Base-by-base conservation (phyloP, 2,797 vertebrate genomes). In the Ceyx erithaca region DNA sequence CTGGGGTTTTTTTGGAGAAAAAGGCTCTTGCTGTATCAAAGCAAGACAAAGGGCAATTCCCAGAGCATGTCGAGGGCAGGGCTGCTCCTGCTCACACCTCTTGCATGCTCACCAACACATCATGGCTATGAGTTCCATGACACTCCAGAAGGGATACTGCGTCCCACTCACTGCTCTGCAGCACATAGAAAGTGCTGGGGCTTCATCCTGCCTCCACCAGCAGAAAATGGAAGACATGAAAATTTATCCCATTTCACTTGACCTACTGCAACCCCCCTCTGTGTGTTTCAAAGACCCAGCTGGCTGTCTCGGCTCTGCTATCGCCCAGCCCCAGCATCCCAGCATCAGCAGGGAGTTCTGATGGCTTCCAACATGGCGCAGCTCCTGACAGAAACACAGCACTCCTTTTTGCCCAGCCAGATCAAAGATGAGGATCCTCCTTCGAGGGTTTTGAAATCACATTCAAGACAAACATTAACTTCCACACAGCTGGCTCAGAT, bases 381-480 rank as follows among this genome's bases (percentile, higher is more conserved):
- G 61, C 31, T 51, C 84, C 72, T 61, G 17, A 4, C 52, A 48
- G 87, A 81, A 90, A 63, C 45, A 3, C 82, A 61, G 72, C 72
- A 4, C 72, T 77, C 61, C 66, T 49, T 51, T 41, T 80, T 93
- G 73, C 87, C 94, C 81, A 68, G 84, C 61, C 79, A 67, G 37
- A 82, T 59, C 90, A 82, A 71, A 91, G 91, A 19, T 3, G 18
- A 6, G 62, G 72, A 87, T 70, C 76, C 76, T 90, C 68, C 92
- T 86, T 48, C 58, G 18, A 76, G 70, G 73, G 59, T 68, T 62
- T 88, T 19, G 67, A 90, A 94, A 82, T 78, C 79, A 0, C 58
- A 15, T 4, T 71, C 90, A 80, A 78, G 86, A 87, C 87, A 94
- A 94, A 93, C 79, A 64, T 9, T 25, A 16, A 31, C 75, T 85